Evolutionary conservation across 2,113 vertebrate genomes (phyloP).

Genomic region (Harpagus bidentatus): DNA sequence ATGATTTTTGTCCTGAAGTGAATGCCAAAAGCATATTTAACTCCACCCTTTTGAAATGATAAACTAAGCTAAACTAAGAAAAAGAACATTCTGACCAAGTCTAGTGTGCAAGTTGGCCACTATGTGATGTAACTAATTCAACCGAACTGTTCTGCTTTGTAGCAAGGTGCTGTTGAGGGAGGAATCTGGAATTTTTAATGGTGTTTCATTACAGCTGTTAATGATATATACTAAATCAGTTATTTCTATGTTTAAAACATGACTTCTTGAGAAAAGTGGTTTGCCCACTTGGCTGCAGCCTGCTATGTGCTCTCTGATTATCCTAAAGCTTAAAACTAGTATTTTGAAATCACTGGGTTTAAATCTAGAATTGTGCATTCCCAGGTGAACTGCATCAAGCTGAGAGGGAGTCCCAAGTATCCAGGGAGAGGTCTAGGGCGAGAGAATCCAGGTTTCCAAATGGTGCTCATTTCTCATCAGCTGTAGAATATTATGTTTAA

Average conservation of each 20-base stretch:
- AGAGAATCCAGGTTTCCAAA: not conserved
- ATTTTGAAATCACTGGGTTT: not conserved
- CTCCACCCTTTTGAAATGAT: not conserved
- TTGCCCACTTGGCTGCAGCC: not conserved
- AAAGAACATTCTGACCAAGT: not conserved
- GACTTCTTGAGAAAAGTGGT: not conserved
- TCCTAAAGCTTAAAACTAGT: not conserved
- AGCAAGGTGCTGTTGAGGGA: not conserved
- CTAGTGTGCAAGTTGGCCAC: not conserved
- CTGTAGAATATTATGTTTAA: not conserved
- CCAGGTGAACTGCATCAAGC: not conserved
- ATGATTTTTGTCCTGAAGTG: not conserved
- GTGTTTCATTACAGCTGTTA: not conserved
- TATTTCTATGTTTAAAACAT: not conserved
- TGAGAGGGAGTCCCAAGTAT: not conserved
- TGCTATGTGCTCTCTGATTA: not conserved
- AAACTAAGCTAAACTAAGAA: not conserved
- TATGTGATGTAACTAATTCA: not conserved
- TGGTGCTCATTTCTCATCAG: accelerated
- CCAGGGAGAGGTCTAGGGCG: not conserved
- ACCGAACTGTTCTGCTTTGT: not conserved
- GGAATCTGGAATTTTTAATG: not conserved
- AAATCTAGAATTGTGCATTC: not conserved
- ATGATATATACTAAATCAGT: not conserved
- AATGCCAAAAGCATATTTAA: not conserved